phyloP scores from a whole-genome alignment of 2,797 vertebrate genomes.

The Phylloscopus collybita region DNA sequence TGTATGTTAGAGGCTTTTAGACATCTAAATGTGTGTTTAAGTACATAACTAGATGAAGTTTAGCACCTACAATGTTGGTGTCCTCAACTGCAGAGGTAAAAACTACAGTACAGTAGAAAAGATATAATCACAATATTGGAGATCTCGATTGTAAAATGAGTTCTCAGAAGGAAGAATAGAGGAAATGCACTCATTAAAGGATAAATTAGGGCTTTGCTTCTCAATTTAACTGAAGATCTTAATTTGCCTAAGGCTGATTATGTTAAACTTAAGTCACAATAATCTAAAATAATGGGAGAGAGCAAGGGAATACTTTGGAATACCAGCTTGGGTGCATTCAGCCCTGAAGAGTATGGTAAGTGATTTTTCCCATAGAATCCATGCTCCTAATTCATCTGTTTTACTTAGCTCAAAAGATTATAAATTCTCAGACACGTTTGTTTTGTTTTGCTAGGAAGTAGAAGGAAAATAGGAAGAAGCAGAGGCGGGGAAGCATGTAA shows the following conservation, averaged over 20 bases:
- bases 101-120: background rate
- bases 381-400: background rate
- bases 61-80: background rate
- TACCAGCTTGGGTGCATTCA: background rate
- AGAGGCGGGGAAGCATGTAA: background rate
- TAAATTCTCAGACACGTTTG: background rate
- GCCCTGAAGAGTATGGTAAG: background rate
- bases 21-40: background rate
- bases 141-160: background rate
- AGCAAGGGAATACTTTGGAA: background rate
- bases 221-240: background rate
- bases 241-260: background rate
- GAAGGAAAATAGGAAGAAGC: background rate
- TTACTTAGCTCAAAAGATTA: slow-evolving; percentile 18
- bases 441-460: background rate
- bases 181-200: background rate
- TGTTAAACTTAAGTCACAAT: background rate
- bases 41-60: background rate
- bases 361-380: background rate
- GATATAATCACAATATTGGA: background rate
- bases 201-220: background rate
- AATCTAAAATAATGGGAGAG: background rate
- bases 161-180: background rate
- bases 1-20: background rate
- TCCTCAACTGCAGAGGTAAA: background rate